A percentile compares a stretch with the other conserved stretches of the same genome.
Conservation (phyloP, 2,113 vertebrate species). For the Microtus montanus region DNA sequence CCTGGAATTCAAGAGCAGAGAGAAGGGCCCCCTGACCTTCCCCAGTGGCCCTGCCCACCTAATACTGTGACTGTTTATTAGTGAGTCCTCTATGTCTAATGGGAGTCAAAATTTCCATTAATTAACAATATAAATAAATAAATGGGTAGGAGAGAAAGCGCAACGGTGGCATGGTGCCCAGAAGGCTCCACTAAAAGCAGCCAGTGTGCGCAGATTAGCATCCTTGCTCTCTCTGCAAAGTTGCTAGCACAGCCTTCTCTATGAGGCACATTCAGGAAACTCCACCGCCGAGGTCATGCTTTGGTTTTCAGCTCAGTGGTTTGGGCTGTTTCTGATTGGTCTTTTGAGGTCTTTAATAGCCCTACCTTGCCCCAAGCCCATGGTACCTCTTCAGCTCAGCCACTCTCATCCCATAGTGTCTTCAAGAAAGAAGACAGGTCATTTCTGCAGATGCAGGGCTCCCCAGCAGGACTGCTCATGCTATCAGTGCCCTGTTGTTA, state of each 20-base stretch:
- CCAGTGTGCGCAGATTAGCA: conserved; percentile 79
- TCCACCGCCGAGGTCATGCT: conserved; percentile 6
- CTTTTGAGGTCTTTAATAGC: conserved; percentile 54
- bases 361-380: neutral
- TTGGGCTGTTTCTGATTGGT: conserved; percentile 12
- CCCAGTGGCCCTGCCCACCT: conserved; percentile 32
- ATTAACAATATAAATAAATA: conserved; percentile 80
- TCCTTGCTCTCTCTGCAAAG: conserved; percentile 73
- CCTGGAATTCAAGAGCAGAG: neutral
- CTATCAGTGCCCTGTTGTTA: conserved; percentile 65
- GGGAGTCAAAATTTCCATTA: conserved; percentile 78
- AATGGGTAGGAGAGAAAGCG: conserved; percentile 71
- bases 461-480: conserved; percentile 50
- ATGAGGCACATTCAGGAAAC: conserved; percentile 39
- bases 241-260: conserved; percentile 75
- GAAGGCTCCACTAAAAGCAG: conserved; percentile 77
- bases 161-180: conserved; percentile 72
- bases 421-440: conserved; percentile 23
- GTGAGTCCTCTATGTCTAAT: conserved; percentile 72
- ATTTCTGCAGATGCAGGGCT: conserved; percentile 54
- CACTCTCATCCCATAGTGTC: neutral
- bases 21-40: neutral
- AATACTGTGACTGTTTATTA: conserved; percentile 41
- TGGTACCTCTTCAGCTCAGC: neutral
- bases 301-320: neutral